Evolutionary conservation across 1,140 invertebrate species (phyloP).

Genomic region (Drosophila takahashii): DNA sequence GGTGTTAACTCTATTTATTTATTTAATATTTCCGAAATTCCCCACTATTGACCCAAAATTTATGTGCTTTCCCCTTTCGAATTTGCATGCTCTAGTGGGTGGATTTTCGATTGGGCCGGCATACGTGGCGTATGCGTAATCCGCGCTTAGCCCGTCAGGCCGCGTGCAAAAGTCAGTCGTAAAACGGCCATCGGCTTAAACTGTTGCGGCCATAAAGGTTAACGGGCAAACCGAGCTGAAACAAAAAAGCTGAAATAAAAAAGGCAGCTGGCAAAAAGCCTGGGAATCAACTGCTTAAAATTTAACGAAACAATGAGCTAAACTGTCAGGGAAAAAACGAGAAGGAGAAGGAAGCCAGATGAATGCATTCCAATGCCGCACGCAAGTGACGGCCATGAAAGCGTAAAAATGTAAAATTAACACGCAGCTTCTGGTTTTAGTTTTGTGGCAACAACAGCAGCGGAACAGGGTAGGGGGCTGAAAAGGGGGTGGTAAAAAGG

Average conservation of each 20-base stretch:
- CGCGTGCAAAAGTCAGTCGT: conserved; percentile 69
- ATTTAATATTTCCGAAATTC: no score
- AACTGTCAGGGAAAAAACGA: conserved; percentile 35
- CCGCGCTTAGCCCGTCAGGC: conserved; percentile 71
- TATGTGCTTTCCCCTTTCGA: not conserved
- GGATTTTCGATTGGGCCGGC: not conserved
- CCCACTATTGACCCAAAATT: no score
- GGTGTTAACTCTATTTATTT: no score
- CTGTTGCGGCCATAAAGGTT: conserved; percentile 81
- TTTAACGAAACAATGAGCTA: conserved; percentile 77
- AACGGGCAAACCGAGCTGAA: conserved; percentile 54
- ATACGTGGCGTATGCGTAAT: conserved; percentile 74
- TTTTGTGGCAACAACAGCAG: conserved; percentile 59
- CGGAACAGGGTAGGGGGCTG: not conserved
- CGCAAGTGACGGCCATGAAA: conserved; percentile 81
- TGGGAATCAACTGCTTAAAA: conserved; percentile 77
- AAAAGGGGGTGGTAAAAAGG: conserved; percentile 5
- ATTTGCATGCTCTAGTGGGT: not conserved
- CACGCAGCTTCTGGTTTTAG: conserved; percentile 82
- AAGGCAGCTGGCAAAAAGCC: not conserved
- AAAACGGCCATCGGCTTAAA: conserved; percentile 81
- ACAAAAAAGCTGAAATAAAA: not conserved
- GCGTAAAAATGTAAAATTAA: conserved; percentile 83
- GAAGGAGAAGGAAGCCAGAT: conserved; percentile 7
- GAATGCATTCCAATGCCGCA: conserved; percentile 69